These are phyloP conservation scores for Beroe ovata DNA, from an alignment of 37 sponge, comb jelly and placozoan species.

Conservation along the genomic window DNA sequence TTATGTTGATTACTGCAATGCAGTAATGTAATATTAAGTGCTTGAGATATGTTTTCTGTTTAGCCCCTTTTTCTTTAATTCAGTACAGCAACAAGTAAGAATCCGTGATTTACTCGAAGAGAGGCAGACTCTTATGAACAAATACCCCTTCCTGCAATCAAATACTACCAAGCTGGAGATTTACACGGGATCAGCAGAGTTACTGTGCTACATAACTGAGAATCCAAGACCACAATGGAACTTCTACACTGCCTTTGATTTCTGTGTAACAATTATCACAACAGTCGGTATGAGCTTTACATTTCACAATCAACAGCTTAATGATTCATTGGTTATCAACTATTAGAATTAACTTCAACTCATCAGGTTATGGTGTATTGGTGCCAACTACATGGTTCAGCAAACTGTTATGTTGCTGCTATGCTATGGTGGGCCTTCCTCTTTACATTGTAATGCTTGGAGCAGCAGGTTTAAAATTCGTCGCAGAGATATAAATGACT, in stretches of 20 bases:
- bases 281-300: constrained; percentile 27
- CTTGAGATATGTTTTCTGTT: too few species aligned
- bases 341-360: too few species aligned
- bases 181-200: not conserved
- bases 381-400: constrained; percentile 43
- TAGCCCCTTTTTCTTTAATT: not conserved
- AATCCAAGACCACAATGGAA: constrained; percentile 5
- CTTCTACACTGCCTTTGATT: constrained; percentile 54
- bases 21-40: too few species aligned
- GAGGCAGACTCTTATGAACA: not conserved
- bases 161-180: not conserved
- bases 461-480: constrained; percentile 39
- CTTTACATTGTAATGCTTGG: constrained; percentile 59
- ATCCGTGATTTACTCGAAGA: not conserved
- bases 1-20: too few species aligned
- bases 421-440: constrained; percentile 45
- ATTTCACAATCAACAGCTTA: not conserved
- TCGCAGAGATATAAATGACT: constrained; percentile 42
- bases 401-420: not conserved
- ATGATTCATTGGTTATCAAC: too few species aligned
- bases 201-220: constrained; percentile 10
- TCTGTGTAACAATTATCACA: constrained; percentile 49
- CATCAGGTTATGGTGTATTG: constrained; percentile 23
- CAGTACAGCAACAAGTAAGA: not conserved
- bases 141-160: constrained; percentile 5